A percentile compares a stretch with the other conserved stretches of the same genome.
These are phyloP conservation scores for Neocrepidodera transversa DNA, from an alignment of 2,888 invertebrate species.

Conservation along the genomic window DNA sequence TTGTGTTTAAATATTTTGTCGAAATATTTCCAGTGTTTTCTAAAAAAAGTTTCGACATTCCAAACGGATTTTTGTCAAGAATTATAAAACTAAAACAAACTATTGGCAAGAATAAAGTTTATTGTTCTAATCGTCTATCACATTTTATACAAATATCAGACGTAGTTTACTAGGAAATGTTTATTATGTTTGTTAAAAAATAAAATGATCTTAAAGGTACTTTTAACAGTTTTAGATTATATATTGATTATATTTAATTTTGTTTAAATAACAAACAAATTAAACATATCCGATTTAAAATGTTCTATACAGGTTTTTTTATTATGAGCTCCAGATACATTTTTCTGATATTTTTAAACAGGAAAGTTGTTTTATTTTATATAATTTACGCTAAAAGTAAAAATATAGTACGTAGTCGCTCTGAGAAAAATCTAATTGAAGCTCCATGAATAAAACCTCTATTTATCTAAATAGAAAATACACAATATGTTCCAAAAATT, in stretches of 20 bases:
- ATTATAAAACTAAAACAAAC: too few relatives aligned
- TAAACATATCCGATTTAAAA: not conserved
- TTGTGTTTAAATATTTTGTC: too few relatives aligned
- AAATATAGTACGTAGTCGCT: too few relatives aligned
- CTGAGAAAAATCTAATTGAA: not conserved
- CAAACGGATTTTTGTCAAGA: too few relatives aligned
- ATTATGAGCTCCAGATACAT: not conserved
- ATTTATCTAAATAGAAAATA: constrained; percentile 7
- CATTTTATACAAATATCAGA: constrained; percentile 20
- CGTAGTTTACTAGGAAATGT: constrained; percentile 8
- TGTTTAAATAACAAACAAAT: not conserved
- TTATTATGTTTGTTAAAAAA: not conserved
- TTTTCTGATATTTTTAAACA: not conserved
- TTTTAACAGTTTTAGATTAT: not conserved
- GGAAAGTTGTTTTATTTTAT: not conserved
- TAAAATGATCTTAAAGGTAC: not conserved
- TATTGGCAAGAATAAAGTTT: constrained; percentile 30
- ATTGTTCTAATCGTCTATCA: constrained; percentile 30
- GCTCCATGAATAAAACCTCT: not conserved
- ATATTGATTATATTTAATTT: not conserved
- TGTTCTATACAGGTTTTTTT: not conserved
- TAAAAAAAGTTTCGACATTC: too few relatives aligned
- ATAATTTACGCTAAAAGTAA: not conserved
- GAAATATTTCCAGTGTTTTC: too few relatives aligned
- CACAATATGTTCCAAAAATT: constrained; percentile 10